phyloP scores from a whole-genome alignment of 2,113 vertebrate genomes.

The Melanerpes formicivorus region DNA sequence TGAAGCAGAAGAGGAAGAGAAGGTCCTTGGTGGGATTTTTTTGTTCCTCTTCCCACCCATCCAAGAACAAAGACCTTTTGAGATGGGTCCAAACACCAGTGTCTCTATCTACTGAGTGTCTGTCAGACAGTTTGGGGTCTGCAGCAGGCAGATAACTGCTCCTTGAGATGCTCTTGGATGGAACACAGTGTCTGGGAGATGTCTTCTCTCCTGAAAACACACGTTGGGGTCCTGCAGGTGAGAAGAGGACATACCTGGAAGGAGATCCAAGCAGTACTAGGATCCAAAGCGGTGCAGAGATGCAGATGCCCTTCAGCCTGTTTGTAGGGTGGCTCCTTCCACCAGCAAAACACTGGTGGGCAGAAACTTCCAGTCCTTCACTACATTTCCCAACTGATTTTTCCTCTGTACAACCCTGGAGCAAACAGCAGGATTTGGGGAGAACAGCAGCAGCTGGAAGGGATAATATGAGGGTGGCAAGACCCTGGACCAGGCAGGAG shows the following conservation, averaged over 20 bases:
- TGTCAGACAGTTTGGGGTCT: background rate
- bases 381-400: background rate
- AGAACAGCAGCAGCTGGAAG: background rate
- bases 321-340: background rate
- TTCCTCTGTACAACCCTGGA: background rate
- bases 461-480: background rate
- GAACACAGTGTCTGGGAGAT: background rate
- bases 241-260: background rate
- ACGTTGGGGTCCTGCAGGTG: background rate
- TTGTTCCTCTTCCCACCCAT: background rate
- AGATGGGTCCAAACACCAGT: accelerated
- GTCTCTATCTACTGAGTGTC: accelerated
- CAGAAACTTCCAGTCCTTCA: background rate
- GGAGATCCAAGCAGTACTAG: background rate
- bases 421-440: background rate
- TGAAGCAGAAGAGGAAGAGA: background rate
- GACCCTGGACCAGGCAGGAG: no score
- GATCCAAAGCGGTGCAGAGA: background rate
- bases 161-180: background rate
- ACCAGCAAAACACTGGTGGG: background rate
- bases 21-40: background rate
- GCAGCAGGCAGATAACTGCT: background rate
- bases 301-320: background rate
- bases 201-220: background rate
- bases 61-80: background rate